Evolutionary conservation across 2,888 invertebrate species (phyloP).

Genomic region (Dryadula phaetusa): DNA sequence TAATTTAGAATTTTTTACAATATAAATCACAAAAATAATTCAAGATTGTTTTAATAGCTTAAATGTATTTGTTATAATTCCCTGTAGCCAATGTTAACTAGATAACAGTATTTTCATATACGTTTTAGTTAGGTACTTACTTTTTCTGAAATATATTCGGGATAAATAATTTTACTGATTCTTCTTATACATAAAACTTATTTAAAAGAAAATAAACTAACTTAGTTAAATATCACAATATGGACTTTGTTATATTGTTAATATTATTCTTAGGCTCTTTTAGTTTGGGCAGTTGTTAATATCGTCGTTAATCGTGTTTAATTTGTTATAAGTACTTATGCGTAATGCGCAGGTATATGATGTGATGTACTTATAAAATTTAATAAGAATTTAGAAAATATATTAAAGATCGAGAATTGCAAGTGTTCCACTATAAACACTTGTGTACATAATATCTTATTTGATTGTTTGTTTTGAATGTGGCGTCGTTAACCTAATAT

Average conservation of each 20-base stretch:
- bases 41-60: no score
- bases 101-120: no score
- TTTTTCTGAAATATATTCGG: no score
- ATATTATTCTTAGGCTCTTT: not conserved
- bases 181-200: not conserved
- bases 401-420: conserved; percentile 12
- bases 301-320: no score
- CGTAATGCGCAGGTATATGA: no score
- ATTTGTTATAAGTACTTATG: not conserved
- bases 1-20: no score
- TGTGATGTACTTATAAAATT: not conserved
- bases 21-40: no score
- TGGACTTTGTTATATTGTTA: not conserved
- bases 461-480: conserved; percentile 34
- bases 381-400: conserved; percentile 8
- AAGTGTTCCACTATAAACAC: conserved; percentile 23
- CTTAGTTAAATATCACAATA: not conserved
- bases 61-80: no score
- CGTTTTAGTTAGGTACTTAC: no score
- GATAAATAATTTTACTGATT: no score
- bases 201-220: not conserved
- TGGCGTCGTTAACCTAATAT: conserved; percentile 37
- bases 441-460: conserved; percentile 32
- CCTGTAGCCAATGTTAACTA: no score
- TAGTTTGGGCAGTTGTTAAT: not conserved